These are phyloP conservation scores for Folsomia manolachei DNA, from an alignment of 2,888 invertebrate genomes.

Conservation along the genomic window DNA sequence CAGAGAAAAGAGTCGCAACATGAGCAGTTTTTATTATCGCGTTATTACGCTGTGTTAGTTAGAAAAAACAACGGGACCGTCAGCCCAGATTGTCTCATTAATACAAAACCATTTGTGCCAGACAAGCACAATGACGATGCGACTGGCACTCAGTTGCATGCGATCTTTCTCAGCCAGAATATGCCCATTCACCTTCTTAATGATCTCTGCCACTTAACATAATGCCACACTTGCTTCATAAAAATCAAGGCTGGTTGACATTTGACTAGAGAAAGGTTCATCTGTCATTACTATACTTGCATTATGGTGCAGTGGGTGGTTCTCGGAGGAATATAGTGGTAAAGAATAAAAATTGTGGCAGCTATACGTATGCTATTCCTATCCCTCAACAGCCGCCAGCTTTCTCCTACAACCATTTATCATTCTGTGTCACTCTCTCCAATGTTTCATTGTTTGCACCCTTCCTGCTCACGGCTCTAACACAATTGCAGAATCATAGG, in stretches of 20 bases:
- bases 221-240: neutral
- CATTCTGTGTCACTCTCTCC: neutral
- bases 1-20: neutral
- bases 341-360: neutral
- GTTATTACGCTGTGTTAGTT: neutral
- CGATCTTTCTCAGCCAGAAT: neutral
- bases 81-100: neutral
- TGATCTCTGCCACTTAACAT: neutral
- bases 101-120: too few relatives aligned
- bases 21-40: neutral
- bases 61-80: neutral
- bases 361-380: too few relatives aligned
- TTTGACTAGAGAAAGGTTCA: too few relatives aligned
- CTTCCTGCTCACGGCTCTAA: neutral
- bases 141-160: neutral
- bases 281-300: too few relatives aligned
- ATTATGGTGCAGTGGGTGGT: neutral
- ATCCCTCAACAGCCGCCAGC: neutral
- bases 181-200: neutral
- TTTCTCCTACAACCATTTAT: neutral
- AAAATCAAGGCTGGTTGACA: neutral
- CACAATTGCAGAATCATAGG: neutral
- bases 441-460: neutral
- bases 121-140: neutral
- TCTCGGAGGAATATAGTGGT: neutral